Conservation (phyloP, 1,140 invertebrate species). For the Aphis craccivora region DNA sequence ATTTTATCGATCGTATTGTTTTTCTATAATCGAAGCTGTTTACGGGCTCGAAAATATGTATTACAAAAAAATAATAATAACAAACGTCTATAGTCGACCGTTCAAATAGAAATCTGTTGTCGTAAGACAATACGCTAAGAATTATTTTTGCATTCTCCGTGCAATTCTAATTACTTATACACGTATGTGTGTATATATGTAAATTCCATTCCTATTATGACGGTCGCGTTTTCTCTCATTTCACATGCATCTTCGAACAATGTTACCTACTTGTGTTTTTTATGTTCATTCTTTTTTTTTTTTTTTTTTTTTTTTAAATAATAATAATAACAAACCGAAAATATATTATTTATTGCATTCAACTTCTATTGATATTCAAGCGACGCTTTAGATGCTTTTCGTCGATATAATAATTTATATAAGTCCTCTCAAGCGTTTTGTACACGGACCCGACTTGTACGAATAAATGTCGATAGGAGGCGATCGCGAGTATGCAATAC, state of each 20-base stretch:
- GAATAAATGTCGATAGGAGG: background rate
- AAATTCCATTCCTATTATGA: background rate
- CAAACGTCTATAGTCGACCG: background rate
- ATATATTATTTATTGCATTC: background rate
- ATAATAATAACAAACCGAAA: background rate
- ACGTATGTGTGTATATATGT: background rate
- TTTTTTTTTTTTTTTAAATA: background rate
- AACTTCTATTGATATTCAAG: background rate
- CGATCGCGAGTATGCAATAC: background rate
- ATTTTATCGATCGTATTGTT: slow-evolving; percentile 7
- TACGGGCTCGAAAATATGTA: background rate
- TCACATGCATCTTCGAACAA: background rate
- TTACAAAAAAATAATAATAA: background rate
- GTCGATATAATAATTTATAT: background rate
- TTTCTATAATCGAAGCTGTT: background rate
- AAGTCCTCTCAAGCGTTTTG: background rate
- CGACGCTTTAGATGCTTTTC: background rate
- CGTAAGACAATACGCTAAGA: background rate
- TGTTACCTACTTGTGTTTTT: background rate
- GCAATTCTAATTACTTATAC: slow-evolving; percentile 4
- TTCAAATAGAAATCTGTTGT: slow-evolving; percentile 35
- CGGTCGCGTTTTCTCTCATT: slow-evolving; percentile 29
- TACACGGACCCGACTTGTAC: background rate
- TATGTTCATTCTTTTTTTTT: background rate
- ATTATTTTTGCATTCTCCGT: background rate